phyloP scores from a whole-genome alignment of 2,113 vertebrate species.

The Chitala chitala region DNA sequence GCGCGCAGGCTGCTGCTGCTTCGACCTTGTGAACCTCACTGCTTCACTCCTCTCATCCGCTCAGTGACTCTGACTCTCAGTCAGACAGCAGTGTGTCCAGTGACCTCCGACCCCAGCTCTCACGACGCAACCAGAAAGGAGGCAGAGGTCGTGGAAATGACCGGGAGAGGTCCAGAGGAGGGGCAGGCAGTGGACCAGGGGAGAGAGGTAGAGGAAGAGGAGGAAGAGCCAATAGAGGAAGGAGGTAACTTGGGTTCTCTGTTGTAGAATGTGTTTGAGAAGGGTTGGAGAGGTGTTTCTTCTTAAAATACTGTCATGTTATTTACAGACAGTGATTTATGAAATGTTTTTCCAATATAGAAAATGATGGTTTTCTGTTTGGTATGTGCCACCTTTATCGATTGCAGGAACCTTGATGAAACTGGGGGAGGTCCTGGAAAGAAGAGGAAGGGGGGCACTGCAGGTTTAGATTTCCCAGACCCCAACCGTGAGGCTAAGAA shows the following conservation, averaged over 20 bases:
- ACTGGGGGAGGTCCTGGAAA: conserved; percentile 50
- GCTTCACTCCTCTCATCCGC: not conserved
- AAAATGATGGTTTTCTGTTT: not conserved
- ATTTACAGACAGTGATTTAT: not conserved
- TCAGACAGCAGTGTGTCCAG: conserved; percentile 69
- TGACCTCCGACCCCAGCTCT: conserved; percentile 60
- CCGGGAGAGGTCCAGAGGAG: conserved; percentile 55
- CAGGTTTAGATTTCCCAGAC: conserved; percentile 76
- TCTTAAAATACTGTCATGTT: too few species aligned
- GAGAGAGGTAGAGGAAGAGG: conserved; percentile 63
- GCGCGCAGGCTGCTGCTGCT: fast-evolving
- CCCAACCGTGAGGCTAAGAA: conserved; percentile 82
- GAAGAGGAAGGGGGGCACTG: conserved; percentile 68
- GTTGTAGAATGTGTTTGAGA: too few species aligned
- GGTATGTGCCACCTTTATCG: too few species aligned
- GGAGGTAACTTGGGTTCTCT: conserved; percentile 60
- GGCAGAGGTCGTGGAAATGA: conserved; percentile 60
- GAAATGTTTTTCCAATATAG: not conserved
- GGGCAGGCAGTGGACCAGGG: conserved; percentile 20
- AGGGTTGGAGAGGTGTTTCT: too few species aligned
- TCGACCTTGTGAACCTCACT: not conserved
- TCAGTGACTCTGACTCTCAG: conserved; percentile 67
- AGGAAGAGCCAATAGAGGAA: conserved; percentile 62
- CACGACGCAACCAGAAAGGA: conserved; percentile 59
- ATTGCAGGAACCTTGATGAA: conserved; percentile 65